These are phyloP conservation scores for Phrynocephalus forsythii DNA, from an alignment of 2,797 vertebrate genomes.

Conservation along the genomic window DNA sequence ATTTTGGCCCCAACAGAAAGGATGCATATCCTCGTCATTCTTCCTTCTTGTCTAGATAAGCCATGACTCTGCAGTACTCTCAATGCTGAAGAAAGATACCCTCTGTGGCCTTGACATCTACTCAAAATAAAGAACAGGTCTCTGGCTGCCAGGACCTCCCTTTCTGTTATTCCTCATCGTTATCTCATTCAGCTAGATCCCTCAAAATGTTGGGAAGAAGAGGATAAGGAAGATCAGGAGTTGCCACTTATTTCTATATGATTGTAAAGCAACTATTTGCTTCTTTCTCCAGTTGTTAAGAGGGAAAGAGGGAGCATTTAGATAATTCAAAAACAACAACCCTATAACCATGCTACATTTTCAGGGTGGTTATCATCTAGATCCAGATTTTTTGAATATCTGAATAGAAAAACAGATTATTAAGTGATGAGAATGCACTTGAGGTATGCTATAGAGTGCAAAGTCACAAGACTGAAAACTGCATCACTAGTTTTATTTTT, in stretches of 20 bases:
- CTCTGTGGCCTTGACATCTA: neutral
- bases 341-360: neutral
- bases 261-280: neutral
- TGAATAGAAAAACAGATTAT: neutral
- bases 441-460: neutral
- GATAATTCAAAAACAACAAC: no score
- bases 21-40: neutral
- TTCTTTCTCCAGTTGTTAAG: neutral
- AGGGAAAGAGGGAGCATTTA: neutral
- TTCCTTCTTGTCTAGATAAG: neutral
- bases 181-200: neutral
- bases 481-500: neutral
- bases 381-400: neutral
- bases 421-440: neutral
- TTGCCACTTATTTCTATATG: neutral
- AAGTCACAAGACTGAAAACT: neutral
- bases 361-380: neutral
- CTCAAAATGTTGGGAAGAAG: neutral
- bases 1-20: neutral
- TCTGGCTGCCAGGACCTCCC: neutral
- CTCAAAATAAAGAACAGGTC: neutral
- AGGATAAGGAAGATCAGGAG: neutral
- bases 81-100: neutral
- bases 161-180: neutral
- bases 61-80: neutral